A percentile compares a stretch with the other conserved stretches of the same genome.
Conservation (phyloP, 2,797 vertebrate genomes). For the Podargus strigoides region DNA sequence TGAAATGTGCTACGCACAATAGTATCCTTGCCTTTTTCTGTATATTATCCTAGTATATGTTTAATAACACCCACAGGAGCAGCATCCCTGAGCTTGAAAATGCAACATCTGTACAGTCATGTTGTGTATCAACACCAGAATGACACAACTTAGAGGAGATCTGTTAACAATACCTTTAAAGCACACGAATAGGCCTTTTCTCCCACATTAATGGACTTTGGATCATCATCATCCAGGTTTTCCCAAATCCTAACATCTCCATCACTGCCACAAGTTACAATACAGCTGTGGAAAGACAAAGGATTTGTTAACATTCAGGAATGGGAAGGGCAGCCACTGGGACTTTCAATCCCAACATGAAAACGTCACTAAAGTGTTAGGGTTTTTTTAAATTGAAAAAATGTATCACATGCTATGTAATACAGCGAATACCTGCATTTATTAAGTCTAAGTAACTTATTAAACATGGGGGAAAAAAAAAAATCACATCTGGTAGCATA, state of each 20-base stretch:
- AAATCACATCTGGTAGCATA: not conserved
- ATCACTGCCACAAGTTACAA: slow-evolving; percentile 93
- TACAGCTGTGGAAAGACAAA: slow-evolving; percentile 73
- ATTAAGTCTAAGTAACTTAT: not conserved
- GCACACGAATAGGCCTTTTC: slow-evolving; percentile 91
- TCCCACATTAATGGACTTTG: slow-evolving; percentile 91
- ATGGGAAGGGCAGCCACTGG: not conserved
- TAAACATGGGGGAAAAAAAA: fast-evolving
- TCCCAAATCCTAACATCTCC: slow-evolving; percentile 96
- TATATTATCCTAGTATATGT: not conserved
- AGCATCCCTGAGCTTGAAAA: not conserved
- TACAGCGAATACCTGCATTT: not conserved
- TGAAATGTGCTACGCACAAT: not conserved
- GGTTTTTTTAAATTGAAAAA: not conserved
- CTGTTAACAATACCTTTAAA: slow-evolving; percentile 79
- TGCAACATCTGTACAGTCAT: not conserved
- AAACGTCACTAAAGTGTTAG: not conserved
- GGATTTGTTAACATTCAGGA: not conserved
- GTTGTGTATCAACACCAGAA: not conserved
- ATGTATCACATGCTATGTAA: not conserved
- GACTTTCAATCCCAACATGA: not conserved
- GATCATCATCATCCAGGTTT: slow-evolving; percentile 92
- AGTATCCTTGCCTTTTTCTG: not conserved
- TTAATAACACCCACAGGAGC: not conserved
- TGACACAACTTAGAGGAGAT: not conserved